phyloP scores from a whole-genome alignment of 2,113 vertebrate species.

The Panthera leo region DNA sequence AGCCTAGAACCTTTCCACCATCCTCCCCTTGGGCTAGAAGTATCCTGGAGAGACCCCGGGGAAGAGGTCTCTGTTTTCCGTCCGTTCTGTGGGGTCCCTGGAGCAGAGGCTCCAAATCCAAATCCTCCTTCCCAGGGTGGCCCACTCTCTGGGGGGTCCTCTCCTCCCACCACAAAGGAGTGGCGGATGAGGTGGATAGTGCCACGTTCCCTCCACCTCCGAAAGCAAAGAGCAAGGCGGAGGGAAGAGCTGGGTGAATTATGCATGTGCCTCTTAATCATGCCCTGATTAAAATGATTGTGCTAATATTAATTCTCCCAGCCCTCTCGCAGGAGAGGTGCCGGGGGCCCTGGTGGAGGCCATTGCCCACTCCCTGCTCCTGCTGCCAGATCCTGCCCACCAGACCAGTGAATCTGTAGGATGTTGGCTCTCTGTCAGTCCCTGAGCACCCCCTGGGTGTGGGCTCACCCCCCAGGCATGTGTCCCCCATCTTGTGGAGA shows the following conservation, averaged over 20 bases:
- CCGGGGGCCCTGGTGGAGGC: background rate
- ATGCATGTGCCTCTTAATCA: slow-evolving; percentile 64
- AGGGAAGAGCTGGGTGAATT: slow-evolving; percentile 4
- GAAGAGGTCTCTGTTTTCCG: background rate
- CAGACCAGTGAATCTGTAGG: background rate
- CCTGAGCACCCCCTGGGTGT: background rate
- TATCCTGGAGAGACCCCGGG: background rate
- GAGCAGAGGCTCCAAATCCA: background rate
- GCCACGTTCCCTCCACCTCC: background rate
- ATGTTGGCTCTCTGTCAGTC: background rate
- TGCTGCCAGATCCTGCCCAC: background rate
- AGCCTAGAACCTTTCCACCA: background rate
- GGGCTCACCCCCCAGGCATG: background rate
- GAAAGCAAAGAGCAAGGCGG: background rate
- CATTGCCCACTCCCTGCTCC: background rate
- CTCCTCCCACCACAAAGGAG: too few species aligned
- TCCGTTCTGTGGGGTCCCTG: background rate
- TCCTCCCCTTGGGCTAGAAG: background rate
- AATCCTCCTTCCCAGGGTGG: background rate
- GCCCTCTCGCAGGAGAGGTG: background rate
- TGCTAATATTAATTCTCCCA: slow-evolving; percentile 56
- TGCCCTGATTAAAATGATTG: slow-evolving; percentile 71
- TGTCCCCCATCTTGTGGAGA: rapidly evolving
- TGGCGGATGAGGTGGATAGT: background rate
- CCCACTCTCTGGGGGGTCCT: background rate